Evolutionary conservation across 2,888 invertebrate species (phyloP).

Genomic region (Dicranocentrus wangi): DNA sequence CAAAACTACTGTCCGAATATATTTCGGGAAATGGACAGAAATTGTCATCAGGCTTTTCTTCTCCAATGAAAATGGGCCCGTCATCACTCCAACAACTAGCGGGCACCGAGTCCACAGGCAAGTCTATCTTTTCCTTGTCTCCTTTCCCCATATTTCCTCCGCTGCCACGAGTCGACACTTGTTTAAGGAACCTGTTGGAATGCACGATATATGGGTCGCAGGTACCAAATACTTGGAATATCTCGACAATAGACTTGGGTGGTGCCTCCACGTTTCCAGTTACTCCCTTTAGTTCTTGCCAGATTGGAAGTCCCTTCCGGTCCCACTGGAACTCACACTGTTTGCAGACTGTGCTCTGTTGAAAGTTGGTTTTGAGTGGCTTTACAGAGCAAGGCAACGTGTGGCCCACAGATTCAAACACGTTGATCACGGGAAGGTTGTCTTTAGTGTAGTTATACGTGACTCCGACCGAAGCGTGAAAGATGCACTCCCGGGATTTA

Average conservation of each 20-base stretch:
- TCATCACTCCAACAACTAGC: conserved; percentile 13
- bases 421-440: neutral
- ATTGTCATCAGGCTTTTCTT: neutral
- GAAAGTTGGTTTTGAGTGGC: neutral
- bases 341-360: neutral
- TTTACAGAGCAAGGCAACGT: neutral
- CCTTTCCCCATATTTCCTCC: neutral
- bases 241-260: neutral
- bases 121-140: neutral
- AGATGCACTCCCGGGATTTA: neutral
- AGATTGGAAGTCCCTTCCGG: neutral
- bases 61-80: neutral
- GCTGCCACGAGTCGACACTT: neutral
- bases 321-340: neutral
- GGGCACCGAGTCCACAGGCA: neutral
- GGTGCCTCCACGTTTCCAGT: neutral
- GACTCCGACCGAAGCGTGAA: neutral
- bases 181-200: conserved; percentile 2
- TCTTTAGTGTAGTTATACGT: conserved; percentile 6
- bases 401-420: conserved; percentile 11
- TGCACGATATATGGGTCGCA: neutral
- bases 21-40: conserved; percentile 1
- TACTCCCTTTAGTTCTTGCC: neutral
- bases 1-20: neutral
- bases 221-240: neutral